Base-by-base conservation (phyloP, 2,888 invertebrate genomes). In the Chalcis sispes region DNA sequence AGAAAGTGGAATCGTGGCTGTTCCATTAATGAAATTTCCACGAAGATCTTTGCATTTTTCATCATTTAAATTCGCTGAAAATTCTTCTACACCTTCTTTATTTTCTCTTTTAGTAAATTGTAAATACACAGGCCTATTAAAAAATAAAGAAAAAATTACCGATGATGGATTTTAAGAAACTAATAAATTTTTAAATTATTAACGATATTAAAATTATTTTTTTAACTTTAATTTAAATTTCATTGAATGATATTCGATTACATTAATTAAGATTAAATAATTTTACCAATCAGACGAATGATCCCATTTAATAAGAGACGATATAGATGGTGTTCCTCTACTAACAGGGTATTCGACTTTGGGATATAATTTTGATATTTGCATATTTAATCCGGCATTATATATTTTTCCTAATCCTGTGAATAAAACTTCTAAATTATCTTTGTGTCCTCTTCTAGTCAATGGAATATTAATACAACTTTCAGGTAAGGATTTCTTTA, bases 401-500 rank as follows among this genome's bases (percentile, higher is more conserved):
- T 91, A 92, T 74, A 92, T 79, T 89, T 89, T 90, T 81, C 91
- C 91, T 29, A 91, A 81, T 1, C 89, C 89, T 1, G 84, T 81
- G 4, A 90, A 78, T 23, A 91, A 85, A 78, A 87, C 87, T n/a
- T 87, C 76, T 0, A 85, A 74, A 71, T 81, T 81, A 50, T 81
- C 75, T 0, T 61, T 20, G 29, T 93, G 91, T 8, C 92, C 92
- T 79, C 92, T 91, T 85, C 94, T 93, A 64, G 96, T 95, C 1
- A 97, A 89, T 0, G 95, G 91, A 62, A 96, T 90, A 85, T 95
- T 95, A 36, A 92, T 90, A 80, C 94, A 93, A 18, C 92, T 92
- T 75, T 92, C 89, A 81, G 91, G 90, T 52, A 97, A 89, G 0
- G 95, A 94, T 61, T 95, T 91, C 77, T 94, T 94, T 7, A 97